Conservation (phyloP, 2,888 invertebrate genomes). For the Amphipyra berbera region DNA sequence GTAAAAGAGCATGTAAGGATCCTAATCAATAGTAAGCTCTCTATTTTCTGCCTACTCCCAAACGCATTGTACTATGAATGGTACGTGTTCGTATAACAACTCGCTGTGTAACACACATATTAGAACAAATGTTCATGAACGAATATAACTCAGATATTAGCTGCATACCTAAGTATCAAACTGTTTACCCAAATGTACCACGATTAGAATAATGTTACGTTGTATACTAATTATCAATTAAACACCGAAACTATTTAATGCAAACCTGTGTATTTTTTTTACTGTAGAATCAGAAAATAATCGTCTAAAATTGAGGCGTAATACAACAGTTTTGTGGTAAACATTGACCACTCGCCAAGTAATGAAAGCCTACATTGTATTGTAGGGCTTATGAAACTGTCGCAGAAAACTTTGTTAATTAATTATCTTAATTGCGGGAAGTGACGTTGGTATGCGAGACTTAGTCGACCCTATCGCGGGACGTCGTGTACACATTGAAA, state of each 20-base stretch:
- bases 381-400: constrained; percentile 36
- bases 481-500: constrained; percentile 46
- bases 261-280: too few relatives aligned
- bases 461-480: constrained; percentile 39
- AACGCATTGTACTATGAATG: too few relatives aligned
- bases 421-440: constrained; percentile 60
- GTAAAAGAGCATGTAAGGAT: too few relatives aligned
- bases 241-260: too few relatives aligned
- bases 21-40: too few relatives aligned
- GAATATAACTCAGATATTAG: constrained; percentile 6
- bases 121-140: constrained; percentile 11
- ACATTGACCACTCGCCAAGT: constrained; percentile 40
- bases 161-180: constrained; percentile 30
- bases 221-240: too few relatives aligned
- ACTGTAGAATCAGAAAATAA: too few relatives aligned
- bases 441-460: constrained; percentile 42
- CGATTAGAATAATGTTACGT: constrained; percentile 15
- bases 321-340: constrained; percentile 37
- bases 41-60: too few relatives aligned
- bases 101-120: not conserved
- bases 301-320: not conserved
- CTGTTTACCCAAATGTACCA: constrained; percentile 8
- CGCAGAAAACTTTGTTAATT: constrained; percentile 54
- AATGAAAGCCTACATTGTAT: constrained; percentile 30
- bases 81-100: not conserved